A percentile compares a stretch with the other conserved stretches of the same genome.
phyloP scores from a whole-genome alignment of 30 jellyfish, hydroid and myxozoan genomes.

The Nemopilema nomurai region DNA sequence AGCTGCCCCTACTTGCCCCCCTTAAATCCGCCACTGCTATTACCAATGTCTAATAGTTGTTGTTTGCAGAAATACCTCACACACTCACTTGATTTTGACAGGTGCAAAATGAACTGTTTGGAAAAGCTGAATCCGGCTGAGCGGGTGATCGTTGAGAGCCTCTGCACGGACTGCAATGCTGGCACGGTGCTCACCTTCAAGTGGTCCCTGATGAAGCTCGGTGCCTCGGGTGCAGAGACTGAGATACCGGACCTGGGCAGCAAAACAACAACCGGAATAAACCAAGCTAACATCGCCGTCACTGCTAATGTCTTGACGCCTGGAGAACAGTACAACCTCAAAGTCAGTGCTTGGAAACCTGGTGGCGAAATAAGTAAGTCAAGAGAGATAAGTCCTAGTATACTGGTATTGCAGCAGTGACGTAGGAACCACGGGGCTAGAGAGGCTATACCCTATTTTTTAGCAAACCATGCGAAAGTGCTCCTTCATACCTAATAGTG shows the following conservation, averaged over 20 bases:
- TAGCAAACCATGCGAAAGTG: no score
- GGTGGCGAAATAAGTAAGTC: conserved; percentile 68
- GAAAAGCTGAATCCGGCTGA: conserved; percentile 77
- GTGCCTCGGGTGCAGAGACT: conserved; percentile 6
- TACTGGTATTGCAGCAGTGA: background rate
- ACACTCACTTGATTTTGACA: no score
- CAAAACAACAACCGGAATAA: conserved; percentile 79
- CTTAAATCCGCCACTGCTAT: no score
- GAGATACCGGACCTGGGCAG: conserved; percentile 42
- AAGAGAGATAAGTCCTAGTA: background rate
- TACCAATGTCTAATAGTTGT: no score
- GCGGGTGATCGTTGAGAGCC: conserved; percentile 75
- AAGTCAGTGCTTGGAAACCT: conserved; percentile 85
- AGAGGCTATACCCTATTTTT: background rate
- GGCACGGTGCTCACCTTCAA: conserved; percentile 36
- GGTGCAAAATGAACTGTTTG: conserved; percentile 88
- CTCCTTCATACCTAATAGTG: no score
- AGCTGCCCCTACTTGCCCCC: no score
- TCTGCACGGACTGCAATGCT: conserved; percentile 80
- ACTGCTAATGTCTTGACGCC: conserved; percentile 54
- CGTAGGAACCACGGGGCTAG: background rate
- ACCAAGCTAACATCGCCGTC: conserved; percentile 78
- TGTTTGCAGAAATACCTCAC: no score
- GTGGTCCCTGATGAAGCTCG: conserved; percentile 67
- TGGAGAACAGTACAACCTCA: conserved; percentile 68